Conservation (phyloP, 2,888 invertebrate species). For the Drosophila cyrtoloma region DNA sequence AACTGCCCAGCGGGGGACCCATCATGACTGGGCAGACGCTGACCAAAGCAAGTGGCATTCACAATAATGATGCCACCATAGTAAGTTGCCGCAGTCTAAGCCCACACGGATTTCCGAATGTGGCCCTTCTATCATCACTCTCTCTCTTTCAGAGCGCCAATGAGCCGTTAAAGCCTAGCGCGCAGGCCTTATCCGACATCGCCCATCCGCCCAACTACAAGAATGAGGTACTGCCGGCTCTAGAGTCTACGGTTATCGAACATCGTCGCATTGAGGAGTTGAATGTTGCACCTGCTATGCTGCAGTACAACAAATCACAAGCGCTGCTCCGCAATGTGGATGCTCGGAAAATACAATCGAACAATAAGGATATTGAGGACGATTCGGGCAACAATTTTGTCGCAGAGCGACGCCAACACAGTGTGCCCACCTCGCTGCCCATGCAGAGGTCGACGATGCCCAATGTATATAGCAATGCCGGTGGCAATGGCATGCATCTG, state of each 20-base stretch:
- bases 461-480: slow-evolving; percentile 85
- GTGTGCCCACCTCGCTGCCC: slow-evolving; percentile 84
- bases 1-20: slow-evolving; percentile 86
- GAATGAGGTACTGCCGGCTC: slow-evolving; percentile 78
- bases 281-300: slow-evolving; percentile 12
- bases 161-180: slow-evolving; percentile 80
- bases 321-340: slow-evolving; percentile 83
- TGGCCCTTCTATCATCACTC: slow-evolving; percentile 1
- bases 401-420: slow-evolving; percentile 82
- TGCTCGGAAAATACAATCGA: slow-evolving; percentile 85
- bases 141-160: slow-evolving; percentile 77
- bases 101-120: slow-evolving; percentile 20
- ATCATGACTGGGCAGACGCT: slow-evolving; percentile 84
- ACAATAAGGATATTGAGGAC: slow-evolving; percentile 85
- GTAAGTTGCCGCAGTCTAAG: slow-evolving; percentile 60
- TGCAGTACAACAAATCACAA: slow-evolving; percentile 74
- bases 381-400: slow-evolving; percentile 85
- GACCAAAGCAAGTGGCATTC: slow-evolving; percentile 63
- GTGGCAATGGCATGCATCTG: slow-evolving; percentile 84
- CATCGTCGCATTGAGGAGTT: slow-evolving; percentile 28
- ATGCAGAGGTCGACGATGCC: slow-evolving; percentile 83
- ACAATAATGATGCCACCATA: slow-evolving; percentile 74
- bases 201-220: slow-evolving; percentile 79
- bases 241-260: slow-evolving; percentile 50
- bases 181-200: slow-evolving; percentile 67